A percentile compares a stretch with the other conserved stretches of the same genome.
Evolutionary conservation across 2,888 invertebrate species (phyloP).

Genomic region (Schrankia costaestrigalis): DNA sequence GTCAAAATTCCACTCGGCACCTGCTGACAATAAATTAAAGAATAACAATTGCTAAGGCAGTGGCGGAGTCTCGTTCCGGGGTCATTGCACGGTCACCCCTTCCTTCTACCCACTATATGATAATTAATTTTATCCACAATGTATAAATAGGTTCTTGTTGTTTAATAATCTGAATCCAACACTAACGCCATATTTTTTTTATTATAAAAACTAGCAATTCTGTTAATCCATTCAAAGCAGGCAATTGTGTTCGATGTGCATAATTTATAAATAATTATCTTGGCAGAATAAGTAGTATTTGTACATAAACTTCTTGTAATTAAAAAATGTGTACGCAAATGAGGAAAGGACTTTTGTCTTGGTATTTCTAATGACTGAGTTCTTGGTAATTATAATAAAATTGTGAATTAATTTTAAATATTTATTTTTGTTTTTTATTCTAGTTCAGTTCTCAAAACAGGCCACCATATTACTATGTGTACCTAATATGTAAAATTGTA

Average conservation of each 20-base stretch:
- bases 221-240: no score
- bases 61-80: conserved; percentile 33
- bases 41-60: conserved; percentile 34
- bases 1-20: conserved; percentile 28
- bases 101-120: conserved; percentile 37
- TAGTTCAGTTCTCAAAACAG: no score
- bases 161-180: conserved; percentile 24
- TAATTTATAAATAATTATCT: conserved; percentile 11
- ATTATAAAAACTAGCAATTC: conserved; percentile 4
- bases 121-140: conserved; percentile 42
- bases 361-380: no score
- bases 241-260: conserved; percentile 10
- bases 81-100: conserved; percentile 39
- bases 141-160: conserved; percentile 31
- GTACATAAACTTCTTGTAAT: conserved; percentile 8
- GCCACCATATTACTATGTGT: no score
- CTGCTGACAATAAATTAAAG: conserved; percentile 35
- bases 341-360: no score
- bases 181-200: conserved; percentile 8
- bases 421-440: no score
- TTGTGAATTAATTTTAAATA: no score
- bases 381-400: no score
- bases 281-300: conserved; percentile 6
- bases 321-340: no score
- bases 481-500: no score